These are phyloP conservation scores for Cotesia glomerata DNA, from an alignment of 1,140 invertebrate species.

Conservation along the genomic window DNA sequence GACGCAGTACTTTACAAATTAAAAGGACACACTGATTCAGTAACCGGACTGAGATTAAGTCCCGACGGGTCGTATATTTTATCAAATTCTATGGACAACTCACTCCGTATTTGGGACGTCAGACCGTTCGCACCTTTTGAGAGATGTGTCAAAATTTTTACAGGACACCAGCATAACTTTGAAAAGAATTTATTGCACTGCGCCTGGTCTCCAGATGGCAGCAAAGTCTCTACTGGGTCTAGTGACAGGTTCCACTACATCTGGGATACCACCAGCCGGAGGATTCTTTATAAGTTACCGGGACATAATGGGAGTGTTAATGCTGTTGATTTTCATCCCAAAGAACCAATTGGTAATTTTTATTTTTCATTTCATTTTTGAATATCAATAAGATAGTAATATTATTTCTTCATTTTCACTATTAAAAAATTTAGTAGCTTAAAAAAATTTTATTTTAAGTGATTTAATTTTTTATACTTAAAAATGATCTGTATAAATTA, in stretches of 20 bases:
- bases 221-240: constrained; percentile 85
- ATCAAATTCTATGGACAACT: constrained; percentile 98
- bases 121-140: constrained; percentile 85
- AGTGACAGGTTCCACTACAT: constrained; percentile 95
- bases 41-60: constrained; percentile 91
- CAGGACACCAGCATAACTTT: constrained; percentile 97
- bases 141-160: constrained; percentile 91
- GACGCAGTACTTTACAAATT: constrained; percentile 86
- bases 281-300: constrained; percentile 95
- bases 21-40: constrained; percentile 89
- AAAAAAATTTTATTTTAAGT: too few relatives aligned
- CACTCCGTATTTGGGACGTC: constrained; percentile 82
- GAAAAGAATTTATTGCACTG: constrained; percentile 88
- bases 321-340: constrained; percentile 94
- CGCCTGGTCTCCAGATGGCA: constrained; percentile 83
- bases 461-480: too few relatives aligned
- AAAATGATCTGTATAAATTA: too few relatives aligned
- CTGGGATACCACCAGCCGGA: constrained; percentile 92
- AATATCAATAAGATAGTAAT: too few relatives aligned
- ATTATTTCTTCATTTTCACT: too few relatives aligned
- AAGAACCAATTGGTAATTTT: constrained; percentile 84
- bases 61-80: constrained; percentile 94
- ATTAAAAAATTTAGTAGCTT: too few relatives aligned
- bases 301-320: constrained; percentile 98
- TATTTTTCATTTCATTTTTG: constrained; percentile 37